These are phyloP conservation scores for Coranthus polyacanthus DNA, from an alignment of 2,797 vertebrate species.

Conservation along the genomic window DNA sequence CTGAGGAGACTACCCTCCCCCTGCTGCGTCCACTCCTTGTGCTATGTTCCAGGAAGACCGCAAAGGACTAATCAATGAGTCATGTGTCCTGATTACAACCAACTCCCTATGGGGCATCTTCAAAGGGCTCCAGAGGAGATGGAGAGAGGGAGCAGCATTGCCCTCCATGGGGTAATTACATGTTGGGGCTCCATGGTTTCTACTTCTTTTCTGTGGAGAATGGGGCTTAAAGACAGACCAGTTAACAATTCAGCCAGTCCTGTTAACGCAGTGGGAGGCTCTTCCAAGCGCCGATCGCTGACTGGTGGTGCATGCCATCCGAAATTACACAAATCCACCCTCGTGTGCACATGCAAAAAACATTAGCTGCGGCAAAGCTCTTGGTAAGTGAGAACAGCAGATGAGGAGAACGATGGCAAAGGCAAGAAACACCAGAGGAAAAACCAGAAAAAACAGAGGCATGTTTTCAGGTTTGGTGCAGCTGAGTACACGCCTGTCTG, in stretches of 20 bases:
- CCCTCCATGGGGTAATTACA: conserved; percentile 82
- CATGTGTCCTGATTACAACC: conserved; percentile 80
- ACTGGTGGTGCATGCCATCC: conserved; percentile 62
- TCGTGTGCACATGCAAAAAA: conserved; percentile 35
- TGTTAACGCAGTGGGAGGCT: conserved; percentile 73
- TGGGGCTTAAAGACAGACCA: conserved; percentile 77
- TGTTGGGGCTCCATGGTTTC: conserved; percentile 72
- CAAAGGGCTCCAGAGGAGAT: conserved; percentile 75
- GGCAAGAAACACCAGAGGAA: conserved; percentile 33
- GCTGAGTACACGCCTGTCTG: conserved; percentile 65
- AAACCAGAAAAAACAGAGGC: conserved; percentile 20
- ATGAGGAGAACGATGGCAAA: conserved; percentile 25
- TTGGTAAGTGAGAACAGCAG: conserved; percentile 35
- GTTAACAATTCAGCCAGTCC: conserved; percentile 78
- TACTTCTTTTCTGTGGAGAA: conserved; percentile 62
- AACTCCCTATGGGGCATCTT: conserved; percentile 78
- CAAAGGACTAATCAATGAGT: conserved; percentile 79
- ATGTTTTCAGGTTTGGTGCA: conserved; percentile 51
- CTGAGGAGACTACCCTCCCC: conserved; percentile 54
- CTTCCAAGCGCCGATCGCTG: conserved; percentile 56
- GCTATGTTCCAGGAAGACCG: conserved; percentile 74
- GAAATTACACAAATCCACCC: conserved; percentile 60
- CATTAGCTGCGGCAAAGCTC: background rate
- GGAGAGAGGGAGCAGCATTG: conserved; percentile 66
- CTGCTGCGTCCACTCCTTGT: conserved; percentile 63